phyloP scores from a whole-genome alignment of 2,888 invertebrate species.

The Myopa testacea region DNA sequence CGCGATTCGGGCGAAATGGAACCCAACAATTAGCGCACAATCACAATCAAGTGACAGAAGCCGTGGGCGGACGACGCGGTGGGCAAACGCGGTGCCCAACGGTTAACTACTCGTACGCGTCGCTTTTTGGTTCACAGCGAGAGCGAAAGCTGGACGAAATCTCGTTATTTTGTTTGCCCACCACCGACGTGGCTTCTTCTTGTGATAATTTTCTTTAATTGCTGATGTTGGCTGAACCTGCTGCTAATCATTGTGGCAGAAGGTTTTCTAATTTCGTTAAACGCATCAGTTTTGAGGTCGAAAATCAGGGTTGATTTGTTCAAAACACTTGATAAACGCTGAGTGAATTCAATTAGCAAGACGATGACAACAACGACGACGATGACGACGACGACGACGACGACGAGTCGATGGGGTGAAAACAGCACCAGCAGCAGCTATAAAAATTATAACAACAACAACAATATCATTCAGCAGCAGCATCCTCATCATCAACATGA shows the following conservation, averaged over 20 bases:
- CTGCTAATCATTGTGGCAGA: slow-evolving; percentile 60
- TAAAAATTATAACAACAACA: not conserved
- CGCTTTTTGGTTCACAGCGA: too few species aligned
- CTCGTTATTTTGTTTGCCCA: slow-evolving; percentile 4
- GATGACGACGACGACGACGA: not conserved
- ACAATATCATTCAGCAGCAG: slow-evolving; percentile 17
- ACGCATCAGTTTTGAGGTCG: slow-evolving; percentile 48
- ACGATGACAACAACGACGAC: slow-evolving; percentile 24
- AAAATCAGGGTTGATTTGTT: slow-evolving; percentile 60
- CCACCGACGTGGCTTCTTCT: not conserved
- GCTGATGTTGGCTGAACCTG: slow-evolving; percentile 11
- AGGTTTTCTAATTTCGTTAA: slow-evolving; percentile 63
- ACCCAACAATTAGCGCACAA: slow-evolving; percentile 45
- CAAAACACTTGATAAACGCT: slow-evolving; percentile 61
- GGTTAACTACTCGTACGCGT: too few species aligned
- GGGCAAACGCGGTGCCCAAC: not conserved
- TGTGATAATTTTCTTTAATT: slow-evolving; percentile 15
- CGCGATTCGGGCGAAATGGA: slow-evolving; percentile 39
- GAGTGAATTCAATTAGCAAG: slow-evolving; percentile 63
- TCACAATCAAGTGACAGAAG: slow-evolving; percentile 37
- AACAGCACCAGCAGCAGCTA: slow-evolving; percentile 2
- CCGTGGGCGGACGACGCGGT: not conserved
- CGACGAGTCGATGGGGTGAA: slow-evolving; percentile 6
- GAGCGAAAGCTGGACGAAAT: too few species aligned
- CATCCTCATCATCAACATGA: slow-evolving; percentile 28